These are phyloP conservation scores for Ovis aries DNA, from an alignment of 2,113 vertebrate genomes.

Conservation along the genomic window ARS-UI_Ramb_v3.0 NC_056063.1:16190001-16190500, in stretches of 20 bases:
- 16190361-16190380: conserved; percentile 43
- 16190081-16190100: not conserved
- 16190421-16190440: conserved; percentile 54
- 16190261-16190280: conserved; percentile 72
- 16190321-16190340: not conserved
- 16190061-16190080: not conserved
- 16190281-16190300: conserved; percentile 70
- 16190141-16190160: conserved; percentile 64
- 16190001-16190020: not conserved
- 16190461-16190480: not conserved
- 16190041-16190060: not conserved
- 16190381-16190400: not conserved
- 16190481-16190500: not conserved
- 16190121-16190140: not conserved
- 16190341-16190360: not conserved
- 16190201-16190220: conserved; percentile 40
- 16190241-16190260: conserved; percentile 74
- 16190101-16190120: not conserved
- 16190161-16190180: conserved; percentile 31
- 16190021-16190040: not conserved
- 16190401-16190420: conserved; percentile 44
- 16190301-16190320: conserved; percentile 37
- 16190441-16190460: conserved; percentile 11
- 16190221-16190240: conserved; percentile 69
- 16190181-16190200: conserved; percentile 54